Base-by-base conservation (phyloP, 1,140 invertebrate genomes). In the Scaptodrosophila lebanonensis region DNA sequence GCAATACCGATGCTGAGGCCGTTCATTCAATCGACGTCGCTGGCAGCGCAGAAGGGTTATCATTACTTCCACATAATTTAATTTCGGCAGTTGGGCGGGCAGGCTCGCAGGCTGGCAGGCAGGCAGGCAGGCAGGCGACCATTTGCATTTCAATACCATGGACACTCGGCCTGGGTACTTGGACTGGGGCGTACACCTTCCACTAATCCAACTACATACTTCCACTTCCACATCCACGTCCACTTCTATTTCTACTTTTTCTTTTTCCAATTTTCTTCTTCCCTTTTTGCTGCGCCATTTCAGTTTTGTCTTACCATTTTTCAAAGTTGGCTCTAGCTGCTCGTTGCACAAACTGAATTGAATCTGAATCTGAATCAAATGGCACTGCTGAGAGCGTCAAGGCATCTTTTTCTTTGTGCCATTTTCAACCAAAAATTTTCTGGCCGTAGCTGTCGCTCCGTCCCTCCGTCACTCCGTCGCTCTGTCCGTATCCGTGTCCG, bases 41-140 rank as follows among this genome's bases (percentile, higher is more conserved):
- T 40, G 48, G 47, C 39, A 64, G 40, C 49, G 17, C 73, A 70
- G 69, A 76, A 68, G 67, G 82, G 82, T 84, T 84, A 84, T 84
- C 82, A 84, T 84, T 84, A 84, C 73, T 84, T 84, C 82, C 82
- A 84, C 82, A 82, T 84, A 84, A 84, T 84, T 84, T 84, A 84
- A 84, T 84, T 84, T 84, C 62, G 63, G 66, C 63, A n/a, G n/a
- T n/a, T n/a, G n/a, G n/a, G n/a, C n/a, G n/a, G n/a, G n/a, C n/a
- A n/a, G n/a, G n/a, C n/a, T n/a, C n/a, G n/a, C n/a, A n/a, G n/a
- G n/a, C n/a, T n/a, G n/a, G n/a, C n/a, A n/a, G n/a, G n/a, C n/a
- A n/a, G n/a, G n/a, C n/a, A n/a, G n/a, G n/a, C n/a, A 82, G 66
- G 63, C 76, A 64, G 70, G 66, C 61, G 67, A 83, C 67, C 68